phyloP scores from a whole-genome alignment of 1,140 invertebrate species.

The Aphelenchoides fujianensis region DNA sequence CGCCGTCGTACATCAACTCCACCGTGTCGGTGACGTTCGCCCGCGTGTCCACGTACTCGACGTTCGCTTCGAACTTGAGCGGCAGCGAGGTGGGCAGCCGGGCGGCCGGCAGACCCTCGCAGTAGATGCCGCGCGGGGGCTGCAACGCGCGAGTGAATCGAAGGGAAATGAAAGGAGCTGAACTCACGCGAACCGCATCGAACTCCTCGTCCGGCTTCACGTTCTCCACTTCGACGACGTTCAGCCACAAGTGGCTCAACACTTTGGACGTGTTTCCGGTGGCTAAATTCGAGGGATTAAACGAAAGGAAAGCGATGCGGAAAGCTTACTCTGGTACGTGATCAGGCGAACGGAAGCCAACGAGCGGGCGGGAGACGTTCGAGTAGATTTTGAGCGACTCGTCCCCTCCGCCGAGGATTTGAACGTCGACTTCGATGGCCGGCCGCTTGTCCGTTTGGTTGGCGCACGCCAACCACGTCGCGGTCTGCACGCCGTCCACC shows the following conservation, averaged over 20 bases:
- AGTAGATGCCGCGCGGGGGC: conserved; percentile 20
- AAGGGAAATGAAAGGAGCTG: not conserved
- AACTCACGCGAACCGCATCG: not conserved
- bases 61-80: conserved; percentile 26
- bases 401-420: not conserved
- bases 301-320: not conserved
- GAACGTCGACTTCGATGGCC: conserved; percentile 15
- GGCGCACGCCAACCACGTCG: conserved; percentile 16
- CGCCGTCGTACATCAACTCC: conserved; percentile 27
- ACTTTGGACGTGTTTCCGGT: not conserved
- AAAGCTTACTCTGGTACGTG: not conserved
- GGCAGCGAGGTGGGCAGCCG: conserved; percentile 12
- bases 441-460: not conserved
- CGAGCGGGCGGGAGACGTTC: not conserved
- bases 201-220: not conserved
- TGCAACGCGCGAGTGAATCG: no score
- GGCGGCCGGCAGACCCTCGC: not conserved
- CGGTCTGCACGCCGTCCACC: conserved; percentile 17
- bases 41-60: conserved; percentile 21
- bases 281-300: not conserved
- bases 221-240: conserved; percentile 10
- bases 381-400: not conserved
- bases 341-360: not conserved
- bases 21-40: conserved; percentile 20
- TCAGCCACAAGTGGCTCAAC: not conserved